Conservation (phyloP, 1,140 invertebrate species). For the Sitophilus oryzae region DNA sequence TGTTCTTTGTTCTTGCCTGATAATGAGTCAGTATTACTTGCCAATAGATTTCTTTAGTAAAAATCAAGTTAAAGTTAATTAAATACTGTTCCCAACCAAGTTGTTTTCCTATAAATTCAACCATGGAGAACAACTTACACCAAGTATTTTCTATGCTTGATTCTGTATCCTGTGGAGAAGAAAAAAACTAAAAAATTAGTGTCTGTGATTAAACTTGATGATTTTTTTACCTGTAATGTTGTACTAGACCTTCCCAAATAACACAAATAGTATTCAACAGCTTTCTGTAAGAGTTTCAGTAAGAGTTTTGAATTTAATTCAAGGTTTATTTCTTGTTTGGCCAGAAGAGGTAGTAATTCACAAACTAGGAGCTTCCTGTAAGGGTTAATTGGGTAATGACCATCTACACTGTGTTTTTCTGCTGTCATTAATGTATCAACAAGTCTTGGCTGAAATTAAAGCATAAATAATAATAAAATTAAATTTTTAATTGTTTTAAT, state of each 20-base stretch:
- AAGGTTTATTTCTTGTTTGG: conserved; percentile 47
- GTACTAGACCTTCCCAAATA: conserved; percentile 36
- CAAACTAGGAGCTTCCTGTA: conserved; percentile 68
- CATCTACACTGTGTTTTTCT: conserved; percentile 64
- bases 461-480: conserved; percentile 18
- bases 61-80: conserved; percentile 41
- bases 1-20: conserved; percentile 31
- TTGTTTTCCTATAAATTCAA: conserved; percentile 68
- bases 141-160: conserved; percentile 68
- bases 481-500: conserved; percentile 27
- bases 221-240: conserved; percentile 27
- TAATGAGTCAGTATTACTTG: conserved; percentile 53
- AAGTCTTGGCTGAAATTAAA: conserved; percentile 51
- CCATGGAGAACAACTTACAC: conserved; percentile 69
- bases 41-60: conserved; percentile 61
- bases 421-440: conserved; percentile 70
- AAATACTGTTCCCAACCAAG: conserved; percentile 70
- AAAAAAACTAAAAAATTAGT: too few species aligned
- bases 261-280: conserved; percentile 53
- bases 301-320: conserved; percentile 61
- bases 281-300: conserved; percentile 56
- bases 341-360: conserved; percentile 68
- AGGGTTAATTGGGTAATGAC: conserved; percentile 58
- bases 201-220: too few species aligned
- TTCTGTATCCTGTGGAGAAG: conserved; percentile 54